Evolutionary conservation across 2,888 invertebrate species (phyloP).

Genomic region (Agrilus cyanescens): DNA sequence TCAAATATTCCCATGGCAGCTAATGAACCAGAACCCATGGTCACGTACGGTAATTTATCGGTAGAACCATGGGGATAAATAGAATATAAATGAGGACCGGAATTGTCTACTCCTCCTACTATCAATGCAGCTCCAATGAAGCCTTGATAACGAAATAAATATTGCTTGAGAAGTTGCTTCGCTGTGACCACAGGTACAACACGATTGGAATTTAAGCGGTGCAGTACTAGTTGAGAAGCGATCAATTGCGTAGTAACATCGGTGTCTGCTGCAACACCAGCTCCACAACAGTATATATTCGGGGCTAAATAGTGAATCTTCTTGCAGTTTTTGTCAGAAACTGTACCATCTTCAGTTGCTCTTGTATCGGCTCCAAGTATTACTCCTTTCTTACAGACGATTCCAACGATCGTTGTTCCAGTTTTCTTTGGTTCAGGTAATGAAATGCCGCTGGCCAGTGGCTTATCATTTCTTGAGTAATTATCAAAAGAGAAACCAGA

Average conservation of each 20-base stretch:
- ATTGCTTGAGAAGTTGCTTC: conserved; percentile 81
- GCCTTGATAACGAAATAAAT: conserved; percentile 89
- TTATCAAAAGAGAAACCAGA: too few species aligned
- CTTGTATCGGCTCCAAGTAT: conserved; percentile 97
- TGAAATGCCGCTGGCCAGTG: conserved; percentile 66
- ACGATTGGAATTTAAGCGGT: conserved; percentile 83
- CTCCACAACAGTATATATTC: conserved; percentile 93
- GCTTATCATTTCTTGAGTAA: conserved; percentile 67
- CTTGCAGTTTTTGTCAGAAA: conserved; percentile 91
- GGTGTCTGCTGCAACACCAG: conserved; percentile 97
- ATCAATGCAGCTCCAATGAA: conserved; percentile 91
- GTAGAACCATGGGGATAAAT: conserved; percentile 95
- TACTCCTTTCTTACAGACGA: conserved; percentile 86
- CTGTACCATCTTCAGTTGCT: conserved; percentile 89
- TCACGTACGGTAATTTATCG: conserved; percentile 82
- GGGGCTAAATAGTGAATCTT: conserved; percentile 86
- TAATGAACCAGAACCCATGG: conserved; percentile 86
- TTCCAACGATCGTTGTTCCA: conserved; percentile 95
- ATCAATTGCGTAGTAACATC: conserved; percentile 90
- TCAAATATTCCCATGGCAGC: conserved; percentile 98
- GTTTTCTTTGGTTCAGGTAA: conserved; percentile 85
- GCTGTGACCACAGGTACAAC: conserved; percentile 85
- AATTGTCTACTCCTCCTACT: conserved; percentile 86
- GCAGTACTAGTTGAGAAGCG: conserved; percentile 85
- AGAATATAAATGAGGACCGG: conserved; percentile 81